Evolutionary conservation across 1,140 invertebrate genomes (phyloP).

Genomic region (Amphibalanus amphitrite): DNA sequence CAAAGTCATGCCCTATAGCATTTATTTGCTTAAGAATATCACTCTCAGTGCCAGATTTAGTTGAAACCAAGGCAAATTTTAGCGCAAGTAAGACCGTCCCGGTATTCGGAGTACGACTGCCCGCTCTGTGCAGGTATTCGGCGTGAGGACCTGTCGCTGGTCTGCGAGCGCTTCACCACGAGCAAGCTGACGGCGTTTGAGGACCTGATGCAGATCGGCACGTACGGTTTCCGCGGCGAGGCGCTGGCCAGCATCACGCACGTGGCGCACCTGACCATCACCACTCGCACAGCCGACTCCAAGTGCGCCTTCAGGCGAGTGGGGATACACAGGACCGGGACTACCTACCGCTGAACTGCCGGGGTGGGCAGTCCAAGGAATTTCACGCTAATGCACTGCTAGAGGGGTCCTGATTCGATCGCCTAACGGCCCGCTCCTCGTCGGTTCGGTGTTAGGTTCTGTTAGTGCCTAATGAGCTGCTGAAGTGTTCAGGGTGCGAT

Average conservation of each 20-base stretch:
- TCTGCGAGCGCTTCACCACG: slow-evolving; percentile 94
- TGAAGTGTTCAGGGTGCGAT: no score
- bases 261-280: slow-evolving; percentile 80
- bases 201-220: slow-evolving; percentile 69
- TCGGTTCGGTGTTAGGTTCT: no score
- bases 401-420: background rate
- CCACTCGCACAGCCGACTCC: slow-evolving; percentile 64
- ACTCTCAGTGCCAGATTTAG: no score
- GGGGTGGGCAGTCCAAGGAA: no score
- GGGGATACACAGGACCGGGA: slow-evolving; percentile 40
- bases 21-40: no score
- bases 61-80: no score
- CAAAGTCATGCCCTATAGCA: no score
- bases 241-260: slow-evolving; percentile 93
- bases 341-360: no score
- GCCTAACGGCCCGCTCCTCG: slow-evolving; percentile 1
- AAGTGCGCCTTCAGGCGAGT: slow-evolving; percentile 49
- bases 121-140: slow-evolving; percentile 45
- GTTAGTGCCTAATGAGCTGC: no score
- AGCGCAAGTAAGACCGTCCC: no score
- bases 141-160: slow-evolving; percentile 79
- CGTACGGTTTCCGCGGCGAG: slow-evolving; percentile 95
- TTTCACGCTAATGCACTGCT: no score
- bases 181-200: slow-evolving; percentile 86
- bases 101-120: no score